Base-by-base conservation (phyloP, 2,113 vertebrate species). In the Spea bombifrons region DNA sequence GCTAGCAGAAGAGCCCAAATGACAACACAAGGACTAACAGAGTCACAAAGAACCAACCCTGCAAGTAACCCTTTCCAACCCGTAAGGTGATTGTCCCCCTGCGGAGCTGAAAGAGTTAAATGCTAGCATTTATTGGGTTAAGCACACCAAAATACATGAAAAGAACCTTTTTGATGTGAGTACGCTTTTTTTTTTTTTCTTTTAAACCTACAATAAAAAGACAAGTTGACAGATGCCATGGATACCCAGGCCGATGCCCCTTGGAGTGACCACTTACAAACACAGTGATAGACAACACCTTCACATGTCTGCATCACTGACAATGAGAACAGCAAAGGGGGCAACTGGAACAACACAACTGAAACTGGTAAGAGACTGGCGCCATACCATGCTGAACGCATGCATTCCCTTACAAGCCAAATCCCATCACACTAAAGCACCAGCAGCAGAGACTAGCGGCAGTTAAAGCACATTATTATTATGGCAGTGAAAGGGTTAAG, bases 241-340 rank as follows among this genome's bases (percentile, higher is more conserved):
- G 30, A 47, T 57, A n/a, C 65, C 30, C 0, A 8, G 9, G 65
- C 53, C 66, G 30, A 59, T 57, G 50, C 66, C 66, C 65, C 13
- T 4, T 55, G 63, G 3, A 3, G 46, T 71, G 47, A 55, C 13
- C 55, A 66, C 6, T 65, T 15, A 16, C 49, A 45, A 69, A 66
- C 48, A 66, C 49, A 73, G 17, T 10, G 17, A 64, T 17, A 69
- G 52, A 76, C 66, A 55, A 70, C 75, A 77, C 52, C 7, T 47
- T 61, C 17, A 76, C 75, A 68, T 43, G 45, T 69, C 66, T 76
- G 65, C 75, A 68, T 76, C 76, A 78, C 66, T 43, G 44, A 59
- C 61, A 48, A 49, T n/a, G 59, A 65, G 45, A 13, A 50, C 59
- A 53, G 65, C 68, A 77, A 17, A 69, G 75, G 30, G 7, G 12